A percentile compares a stretch with the other conserved stretches of the same genome.
These are phyloP conservation scores for Apodemus speciosus DNA, from an alignment of 2,113 vertebrate species.

Conservation along the genomic window DNA sequence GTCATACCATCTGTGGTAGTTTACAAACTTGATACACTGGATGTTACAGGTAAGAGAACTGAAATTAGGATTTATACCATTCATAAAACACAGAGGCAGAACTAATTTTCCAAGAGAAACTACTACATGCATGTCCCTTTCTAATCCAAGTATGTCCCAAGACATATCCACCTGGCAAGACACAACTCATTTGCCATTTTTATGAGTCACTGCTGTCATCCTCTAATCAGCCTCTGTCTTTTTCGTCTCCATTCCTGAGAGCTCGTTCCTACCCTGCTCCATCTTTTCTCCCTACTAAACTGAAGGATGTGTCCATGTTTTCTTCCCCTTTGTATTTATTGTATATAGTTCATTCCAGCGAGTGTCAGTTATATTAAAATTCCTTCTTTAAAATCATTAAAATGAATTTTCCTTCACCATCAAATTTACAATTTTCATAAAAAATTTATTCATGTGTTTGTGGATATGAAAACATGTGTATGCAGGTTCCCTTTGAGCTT, in stretches of 20 bases:
- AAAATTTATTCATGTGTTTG: not conserved
- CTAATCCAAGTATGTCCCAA: not conserved
- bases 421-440: not conserved
- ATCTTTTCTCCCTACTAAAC: not conserved
- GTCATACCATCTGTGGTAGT: not conserved
- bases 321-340: not conserved
- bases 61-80: not conserved
- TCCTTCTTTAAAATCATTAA: not conserved
- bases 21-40: not conserved
- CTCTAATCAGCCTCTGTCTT: not conserved
- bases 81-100: slow-evolving; percentile 3
- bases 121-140: not conserved
- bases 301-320: not conserved
- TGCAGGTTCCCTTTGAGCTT: not conserved
- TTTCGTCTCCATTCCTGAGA: not conserved
- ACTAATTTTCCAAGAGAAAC: slow-evolving; percentile 28
- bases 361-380: not conserved
- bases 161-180: not conserved
- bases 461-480: not conserved
- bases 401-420: not conserved
- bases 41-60: not conserved
- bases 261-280: not conserved
- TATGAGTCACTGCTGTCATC: not conserved
- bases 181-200: not conserved
- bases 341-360: not conserved